Evolutionary conservation across 2,888 invertebrate genomes (phyloP).

Genomic region (Epinotia nisella): DNA sequence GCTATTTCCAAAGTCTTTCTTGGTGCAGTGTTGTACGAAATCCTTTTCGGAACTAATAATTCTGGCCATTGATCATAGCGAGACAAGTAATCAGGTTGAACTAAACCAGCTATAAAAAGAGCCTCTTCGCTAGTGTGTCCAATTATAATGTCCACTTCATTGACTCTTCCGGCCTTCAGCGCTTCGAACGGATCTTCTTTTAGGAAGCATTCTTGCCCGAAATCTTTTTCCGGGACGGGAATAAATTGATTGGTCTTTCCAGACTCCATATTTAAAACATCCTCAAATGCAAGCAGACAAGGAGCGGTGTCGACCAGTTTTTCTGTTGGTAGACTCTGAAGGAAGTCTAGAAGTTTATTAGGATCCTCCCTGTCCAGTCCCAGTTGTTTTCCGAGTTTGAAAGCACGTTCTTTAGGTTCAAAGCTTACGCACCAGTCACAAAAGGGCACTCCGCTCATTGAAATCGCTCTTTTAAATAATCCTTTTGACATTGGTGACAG

Average conservation of each 20-base stretch:
- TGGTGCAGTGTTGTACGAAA: slow-evolving; percentile 5
- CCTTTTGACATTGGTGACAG: slow-evolving; percentile 63
- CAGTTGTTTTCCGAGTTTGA: slow-evolving; percentile 58
- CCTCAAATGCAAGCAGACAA: slow-evolving; percentile 56
- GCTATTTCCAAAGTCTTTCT: slow-evolving; percentile 22
- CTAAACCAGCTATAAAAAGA: slow-evolving; percentile 7
- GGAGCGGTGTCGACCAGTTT: slow-evolving; percentile 55
- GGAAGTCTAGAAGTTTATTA: slow-evolving; percentile 58
- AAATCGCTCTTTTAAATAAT: slow-evolving; percentile 58
- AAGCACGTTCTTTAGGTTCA: slow-evolving; percentile 57
- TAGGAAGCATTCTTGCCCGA: slow-evolving; percentile 34
- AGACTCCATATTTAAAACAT: slow-evolving; percentile 35
- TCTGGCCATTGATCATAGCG: slow-evolving; percentile 27
- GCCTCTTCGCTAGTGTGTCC: slow-evolving; percentile 88
- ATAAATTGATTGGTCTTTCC: slow-evolving; percentile 30
- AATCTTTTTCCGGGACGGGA: slow-evolving; percentile 39
- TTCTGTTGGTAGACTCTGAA: slow-evolving; percentile 59
- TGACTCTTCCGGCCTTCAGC: slow-evolving; percentile 64
- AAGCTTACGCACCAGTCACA: slow-evolving; percentile 61
- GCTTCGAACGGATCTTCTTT: slow-evolving; percentile 31
- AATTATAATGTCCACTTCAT: slow-evolving; percentile 84
- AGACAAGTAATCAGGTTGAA: not conserved
- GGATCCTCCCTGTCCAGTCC: slow-evolving; percentile 60
- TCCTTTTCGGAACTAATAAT: slow-evolving; percentile 25
- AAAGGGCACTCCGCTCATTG: slow-evolving; percentile 59